phyloP scores from a whole-genome alignment of 2,113 vertebrate genomes.

The Lophura nycthemera region DNA sequence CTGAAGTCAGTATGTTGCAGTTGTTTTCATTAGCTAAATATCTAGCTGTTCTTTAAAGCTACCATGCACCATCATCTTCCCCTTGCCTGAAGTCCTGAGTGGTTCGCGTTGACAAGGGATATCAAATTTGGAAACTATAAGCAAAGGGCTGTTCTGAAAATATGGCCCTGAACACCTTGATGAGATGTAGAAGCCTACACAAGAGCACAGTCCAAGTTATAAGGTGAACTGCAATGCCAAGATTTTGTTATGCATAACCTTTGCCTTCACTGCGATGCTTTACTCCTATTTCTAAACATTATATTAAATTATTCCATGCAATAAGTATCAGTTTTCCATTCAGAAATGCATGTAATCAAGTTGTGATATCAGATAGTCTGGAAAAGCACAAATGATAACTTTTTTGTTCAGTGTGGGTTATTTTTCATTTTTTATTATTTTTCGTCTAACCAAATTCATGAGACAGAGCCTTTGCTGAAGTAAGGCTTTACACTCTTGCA shows the following conservation, averaged over 20 bases:
- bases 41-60: background rate
- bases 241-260: background rate
- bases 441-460: background rate
- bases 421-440: background rate
- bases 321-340: background rate
- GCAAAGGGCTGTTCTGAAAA: background rate
- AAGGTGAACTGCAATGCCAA: background rate
- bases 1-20: background rate
- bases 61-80: background rate
- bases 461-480: background rate
- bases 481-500: background rate
- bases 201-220: background rate
- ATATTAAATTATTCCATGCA: background rate
- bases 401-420: background rate
- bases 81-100: background rate
- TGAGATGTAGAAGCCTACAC: accelerated
- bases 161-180: background rate
- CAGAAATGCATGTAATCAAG: background rate
- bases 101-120: background rate
- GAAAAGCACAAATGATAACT: background rate
- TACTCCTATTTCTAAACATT: background rate
- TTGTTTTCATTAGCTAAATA: background rate
- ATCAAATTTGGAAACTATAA: background rate
- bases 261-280: background rate
- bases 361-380: background rate